Evolutionary conservation across 2,113 vertebrate species (phyloP).

Genomic region (Cyanistes caeruleus): DNA sequence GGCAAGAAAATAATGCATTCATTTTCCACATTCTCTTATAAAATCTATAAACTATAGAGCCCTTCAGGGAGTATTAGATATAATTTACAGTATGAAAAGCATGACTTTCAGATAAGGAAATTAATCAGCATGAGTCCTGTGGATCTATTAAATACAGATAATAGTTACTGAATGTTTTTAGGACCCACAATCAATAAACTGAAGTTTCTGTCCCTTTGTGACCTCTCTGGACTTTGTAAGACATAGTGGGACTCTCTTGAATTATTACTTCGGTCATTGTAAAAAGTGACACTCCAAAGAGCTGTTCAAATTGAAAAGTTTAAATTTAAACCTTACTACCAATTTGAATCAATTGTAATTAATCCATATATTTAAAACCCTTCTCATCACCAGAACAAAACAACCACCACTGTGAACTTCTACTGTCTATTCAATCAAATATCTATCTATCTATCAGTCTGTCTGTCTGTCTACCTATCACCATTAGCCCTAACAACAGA

Average conservation of each 20-base stretch:
- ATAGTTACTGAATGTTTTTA: background rate
- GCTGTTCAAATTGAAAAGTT: background rate
- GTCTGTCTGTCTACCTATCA: background rate
- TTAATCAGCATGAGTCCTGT: background rate
- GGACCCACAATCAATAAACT: background rate
- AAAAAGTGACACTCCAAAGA: background rate
- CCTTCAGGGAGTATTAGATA: background rate
- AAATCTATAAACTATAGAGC: background rate
- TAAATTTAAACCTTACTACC: background rate
- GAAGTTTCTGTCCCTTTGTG: background rate
- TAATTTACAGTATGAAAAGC: background rate
- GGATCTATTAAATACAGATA: constrained; percentile 20
- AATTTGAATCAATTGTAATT: background rate
- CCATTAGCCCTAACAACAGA: background rate
- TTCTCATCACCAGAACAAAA: background rate
- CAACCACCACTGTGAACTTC: background rate
- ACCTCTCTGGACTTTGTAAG: background rate
- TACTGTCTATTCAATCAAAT: background rate
- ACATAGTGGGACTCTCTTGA: background rate
- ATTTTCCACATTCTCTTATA: constrained; percentile 27
- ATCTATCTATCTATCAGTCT: background rate
- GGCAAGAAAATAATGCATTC: constrained; percentile 12
- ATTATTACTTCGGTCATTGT: background rate
- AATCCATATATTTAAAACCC: background rate
- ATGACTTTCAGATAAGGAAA: constrained; percentile 9